phyloP scores from a whole-genome alignment of 2,797 vertebrate species.

The Amblyopsis hoosieri region DNA sequence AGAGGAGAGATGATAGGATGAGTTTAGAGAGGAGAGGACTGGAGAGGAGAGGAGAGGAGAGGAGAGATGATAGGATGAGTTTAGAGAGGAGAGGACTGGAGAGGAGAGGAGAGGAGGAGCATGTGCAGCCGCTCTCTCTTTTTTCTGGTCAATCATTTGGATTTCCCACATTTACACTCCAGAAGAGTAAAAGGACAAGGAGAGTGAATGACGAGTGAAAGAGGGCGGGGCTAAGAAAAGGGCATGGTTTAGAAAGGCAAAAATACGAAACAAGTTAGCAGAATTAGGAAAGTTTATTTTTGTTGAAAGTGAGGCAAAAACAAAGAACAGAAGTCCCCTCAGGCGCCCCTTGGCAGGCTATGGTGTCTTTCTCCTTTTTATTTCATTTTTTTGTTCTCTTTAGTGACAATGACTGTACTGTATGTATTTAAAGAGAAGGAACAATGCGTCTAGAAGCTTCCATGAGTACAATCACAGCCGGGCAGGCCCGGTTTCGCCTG shows the following conservation, averaged over 20 bases:
- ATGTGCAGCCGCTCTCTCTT: neutral
- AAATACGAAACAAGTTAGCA: neutral
- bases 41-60: conserved; percentile 46
- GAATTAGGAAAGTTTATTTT: neutral
- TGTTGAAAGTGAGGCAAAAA: conserved; percentile 13
- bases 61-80: too few species aligned
- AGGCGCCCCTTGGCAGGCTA: conserved; percentile 35
- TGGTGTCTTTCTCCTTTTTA: conserved; percentile 3
- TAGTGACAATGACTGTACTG: conserved; percentile 34
- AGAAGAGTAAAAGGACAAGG: neutral
- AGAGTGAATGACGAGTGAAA: neutral
- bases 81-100: conserved; percentile 28
- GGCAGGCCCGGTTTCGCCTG: conserved; percentile 30
- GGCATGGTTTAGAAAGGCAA: neutral
- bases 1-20: neutral
- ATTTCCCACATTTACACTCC: neutral
- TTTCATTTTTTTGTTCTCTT: conserved; percentile 29
- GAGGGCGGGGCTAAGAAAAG: neutral
- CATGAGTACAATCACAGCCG: conserved; percentile 41
- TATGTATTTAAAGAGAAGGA: conserved; percentile 32
- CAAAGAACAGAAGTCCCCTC: conserved; percentile 26
- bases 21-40: conserved; percentile 17
- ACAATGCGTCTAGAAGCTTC: conserved; percentile 43
- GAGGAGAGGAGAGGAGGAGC: neutral
- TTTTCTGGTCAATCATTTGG: neutral